Base-by-base conservation (phyloP, 2,888 invertebrate genomes). In the Cosmopolites sordidus region DNA sequence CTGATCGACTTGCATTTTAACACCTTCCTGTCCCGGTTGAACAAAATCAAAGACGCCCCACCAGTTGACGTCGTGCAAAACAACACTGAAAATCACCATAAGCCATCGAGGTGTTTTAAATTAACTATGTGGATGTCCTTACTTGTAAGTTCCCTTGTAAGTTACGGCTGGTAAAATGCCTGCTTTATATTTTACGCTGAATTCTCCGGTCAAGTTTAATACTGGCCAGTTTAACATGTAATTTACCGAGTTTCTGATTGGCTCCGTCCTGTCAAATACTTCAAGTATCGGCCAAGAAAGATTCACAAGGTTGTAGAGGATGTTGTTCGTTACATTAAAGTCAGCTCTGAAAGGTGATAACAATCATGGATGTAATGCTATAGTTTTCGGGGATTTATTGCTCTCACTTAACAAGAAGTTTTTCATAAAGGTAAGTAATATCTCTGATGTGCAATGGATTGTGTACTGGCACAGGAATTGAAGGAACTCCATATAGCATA, bases 11-110 rank as follows among this genome's bases (percentile, higher is more conserved):
- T 33, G 3, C 16, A 8, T 14, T 2, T 4, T 27, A 16, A 30
- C 44, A 12, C 12, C 12, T 33, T 16, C 38, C 30, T 46, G 46
- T 8, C 37, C 37, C 4, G 46, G 46, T 17, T 38, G 16, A n/a
- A 37, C 33, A 17, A 46, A 16, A 37, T 38, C 33, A 14, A 46
- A 38, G 12, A 16, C 9, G 16, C 46, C 46, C 4, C 14, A 15
- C 46, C 46, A 46, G 14, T 46, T 9, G n/a, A 38, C 16, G 16
- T 46, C 17, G 8, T 27, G n/a, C 38, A 46, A 5, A 15, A 38
- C 12, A 14, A 46, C 16, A 12, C 46, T 46, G 17, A 22, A 5
- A 22, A 5, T 22, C 22, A 22, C 3, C n/a, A n/a, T n/a, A n/a
- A n/a, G n/a, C n/a, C n/a, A n/a, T n/a, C n/a, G n/a, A n/a, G n/a